These are phyloP conservation scores for Drosophila santomea DNA, from an alignment of 1,140 invertebrate species.

Conservation along the genomic window DNA sequence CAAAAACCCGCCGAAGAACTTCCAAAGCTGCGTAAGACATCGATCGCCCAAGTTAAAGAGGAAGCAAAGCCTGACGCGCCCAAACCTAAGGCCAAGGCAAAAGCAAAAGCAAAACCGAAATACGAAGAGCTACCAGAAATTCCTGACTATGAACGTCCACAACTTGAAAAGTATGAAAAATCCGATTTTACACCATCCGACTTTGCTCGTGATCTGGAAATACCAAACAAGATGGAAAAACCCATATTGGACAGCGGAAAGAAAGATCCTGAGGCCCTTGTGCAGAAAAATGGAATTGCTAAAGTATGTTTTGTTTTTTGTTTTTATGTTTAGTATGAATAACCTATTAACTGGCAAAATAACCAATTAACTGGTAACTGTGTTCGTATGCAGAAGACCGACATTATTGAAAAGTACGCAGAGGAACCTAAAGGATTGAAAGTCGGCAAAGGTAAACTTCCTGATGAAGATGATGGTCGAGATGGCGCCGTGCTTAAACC, in stretches of 20 bases:
- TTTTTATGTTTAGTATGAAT: slow-evolving; percentile 2
- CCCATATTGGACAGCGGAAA: slow-evolving; percentile 56
- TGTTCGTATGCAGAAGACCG: slow-evolving; percentile 54
- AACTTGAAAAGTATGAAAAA: slow-evolving; percentile 87
- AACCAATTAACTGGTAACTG: background rate
- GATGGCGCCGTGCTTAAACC: slow-evolving; percentile 70
- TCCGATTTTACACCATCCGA: slow-evolving; percentile 82
- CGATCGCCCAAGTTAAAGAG: slow-evolving; percentile 64
- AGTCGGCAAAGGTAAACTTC: slow-evolving; percentile 79
- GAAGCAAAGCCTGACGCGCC: slow-evolving; percentile 61
- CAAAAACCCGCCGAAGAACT: slow-evolving; percentile 66
- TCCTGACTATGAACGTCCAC: slow-evolving; percentile 88
- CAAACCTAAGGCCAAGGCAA: slow-evolving; percentile 86
- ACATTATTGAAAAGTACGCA: slow-evolving; percentile 28
- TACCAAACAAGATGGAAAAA: slow-evolving; percentile 83
- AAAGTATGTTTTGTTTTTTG: slow-evolving; percentile 57
- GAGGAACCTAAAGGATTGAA: slow-evolving; percentile 65
- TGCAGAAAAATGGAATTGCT: slow-evolving; percentile 66
- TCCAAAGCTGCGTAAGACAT: slow-evolving; percentile 82
- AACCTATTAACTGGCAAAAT: too few relatives aligned
- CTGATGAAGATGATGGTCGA: slow-evolving; percentile 58
- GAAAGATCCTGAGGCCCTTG: slow-evolving; percentile 48
- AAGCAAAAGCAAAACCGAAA: slow-evolving; percentile 86
- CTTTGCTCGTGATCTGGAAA: slow-evolving; percentile 70
- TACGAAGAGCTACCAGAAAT: slow-evolving; percentile 91